Base-by-base conservation (phyloP, 2,113 vertebrate species). In the Argyrosomus japonicus region DNA sequence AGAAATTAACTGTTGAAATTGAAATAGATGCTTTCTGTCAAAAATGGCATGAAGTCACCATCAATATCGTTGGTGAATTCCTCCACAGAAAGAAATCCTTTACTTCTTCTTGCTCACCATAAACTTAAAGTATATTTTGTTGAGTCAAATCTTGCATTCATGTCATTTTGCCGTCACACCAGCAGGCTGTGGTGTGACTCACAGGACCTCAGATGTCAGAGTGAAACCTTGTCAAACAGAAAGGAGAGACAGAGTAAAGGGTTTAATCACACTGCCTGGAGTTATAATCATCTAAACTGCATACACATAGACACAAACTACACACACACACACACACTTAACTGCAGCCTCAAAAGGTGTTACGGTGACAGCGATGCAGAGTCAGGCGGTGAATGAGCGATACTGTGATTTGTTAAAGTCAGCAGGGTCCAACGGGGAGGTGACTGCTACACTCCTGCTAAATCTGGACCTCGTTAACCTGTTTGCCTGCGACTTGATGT, bases 191-290 rank as follows among this genome's bases (percentile, higher is more conserved):
- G 15, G 12, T 47, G 47, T 82, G 75, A 82, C 58, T 89, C 80
- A 77, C 54, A 18, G 72, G 81, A 74, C 70, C 68, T 65, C 69
- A 68, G 64, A 81, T 75, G 72, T 85, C 63, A 77, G 36, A 57
- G 43, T 70, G 43, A 79, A 87, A 83, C 80, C 79, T 75, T 72
- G 71, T 77, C 58, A 74, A 68, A 73, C n/a, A 7, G 67, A 76
- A 23, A 78, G 54, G 14, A 61, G 62, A 45, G 67, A 48, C 17
- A 3, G 29, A 43, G 32, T 32, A 19, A 75, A 57, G 60, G 43
- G 21, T 81, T 83, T 84, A 83, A 83, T 91, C 87, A 83, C 29
- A 10, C 54, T 11, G 79, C 89, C 89, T 57, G 54, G 5, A 67
- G 85, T 56, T 13, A 65, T 1, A 4, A 45, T 18, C 48, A 63